These are phyloP conservation scores for Endotricha flammealis DNA, from an alignment of 2,888 invertebrate species.

Conservation along the genomic window DNA sequence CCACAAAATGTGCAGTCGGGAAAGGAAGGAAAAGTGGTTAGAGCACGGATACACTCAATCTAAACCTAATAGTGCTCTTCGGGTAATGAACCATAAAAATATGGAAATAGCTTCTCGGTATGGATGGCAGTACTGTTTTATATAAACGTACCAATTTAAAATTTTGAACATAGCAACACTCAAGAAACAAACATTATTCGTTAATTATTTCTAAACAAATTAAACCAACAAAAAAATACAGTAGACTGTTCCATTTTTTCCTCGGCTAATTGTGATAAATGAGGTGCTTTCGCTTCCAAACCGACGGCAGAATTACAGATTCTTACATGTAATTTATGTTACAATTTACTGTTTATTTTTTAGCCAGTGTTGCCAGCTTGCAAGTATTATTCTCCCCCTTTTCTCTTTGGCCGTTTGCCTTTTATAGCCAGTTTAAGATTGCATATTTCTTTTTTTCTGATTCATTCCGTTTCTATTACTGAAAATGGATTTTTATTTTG, in stretches of 20 bases:
- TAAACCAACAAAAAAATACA: slow-evolving; percentile 8
- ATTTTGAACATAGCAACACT: too few species aligned
- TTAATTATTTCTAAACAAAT: slow-evolving; percentile 14
- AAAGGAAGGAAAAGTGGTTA: too few species aligned
- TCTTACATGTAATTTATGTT: slow-evolving; percentile 30
- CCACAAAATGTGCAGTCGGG: too few species aligned
- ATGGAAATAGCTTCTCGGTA: too few species aligned
- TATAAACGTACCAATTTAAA: too few species aligned
- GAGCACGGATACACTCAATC: too few species aligned
- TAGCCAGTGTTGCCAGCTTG: slow-evolving; percentile 13
- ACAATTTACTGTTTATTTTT: slow-evolving; percentile 26
- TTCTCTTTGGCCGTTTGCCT: slow-evolving; percentile 7
- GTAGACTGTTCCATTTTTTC: slow-evolving; percentile 6
- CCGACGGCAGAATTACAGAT: slow-evolving; percentile 28
- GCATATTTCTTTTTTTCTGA: slow-evolving; percentile 1
- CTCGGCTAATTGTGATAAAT: slow-evolving; percentile 28
- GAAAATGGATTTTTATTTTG: neutral
- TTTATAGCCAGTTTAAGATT: slow-evolving; percentile 9
- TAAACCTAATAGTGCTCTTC: too few species aligned
- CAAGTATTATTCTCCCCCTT: slow-evolving; percentile 7
- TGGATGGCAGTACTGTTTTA: too few species aligned
- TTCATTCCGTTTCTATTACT: neutral
- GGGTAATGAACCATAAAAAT: too few species aligned
- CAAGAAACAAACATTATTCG: too few species aligned
- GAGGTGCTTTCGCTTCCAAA: slow-evolving; percentile 23